Evolutionary conservation across 2,797 vertebrate genomes (phyloP).

Genomic region (Rhincodon typus): DNA sequence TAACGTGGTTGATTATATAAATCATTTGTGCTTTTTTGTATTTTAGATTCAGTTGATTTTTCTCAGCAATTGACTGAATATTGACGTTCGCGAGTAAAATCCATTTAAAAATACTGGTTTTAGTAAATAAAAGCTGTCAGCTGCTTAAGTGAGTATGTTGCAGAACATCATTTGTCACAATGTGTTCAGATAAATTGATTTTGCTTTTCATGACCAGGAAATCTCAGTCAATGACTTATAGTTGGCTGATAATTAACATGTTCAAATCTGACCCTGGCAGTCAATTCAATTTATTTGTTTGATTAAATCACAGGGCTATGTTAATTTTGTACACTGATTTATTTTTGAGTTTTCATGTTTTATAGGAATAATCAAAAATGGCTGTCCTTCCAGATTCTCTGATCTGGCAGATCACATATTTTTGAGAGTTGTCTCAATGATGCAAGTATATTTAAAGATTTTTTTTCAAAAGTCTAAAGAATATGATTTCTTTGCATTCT

Average conservation of each 20-base stretch:
- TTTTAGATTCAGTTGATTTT: background rate
- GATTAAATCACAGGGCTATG: background rate
- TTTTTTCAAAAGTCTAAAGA: background rate
- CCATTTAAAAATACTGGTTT: conserved; percentile 43
- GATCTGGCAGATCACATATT: too few relatives aligned
- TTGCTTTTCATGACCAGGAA: background rate
- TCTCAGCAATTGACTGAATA: conserved; percentile 41
- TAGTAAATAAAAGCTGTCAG: conserved; percentile 47
- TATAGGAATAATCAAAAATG: background rate
- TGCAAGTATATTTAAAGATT: background rate
- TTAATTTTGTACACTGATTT: background rate
- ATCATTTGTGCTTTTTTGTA: background rate
- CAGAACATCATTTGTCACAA: conserved; percentile 7
- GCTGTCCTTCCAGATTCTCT: background rate
- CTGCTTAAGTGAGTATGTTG: conserved; percentile 39
- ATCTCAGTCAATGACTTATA: background rate
- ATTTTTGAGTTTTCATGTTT: conserved; percentile 10
- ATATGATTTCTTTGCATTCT: background rate
- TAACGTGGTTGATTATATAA: background rate
- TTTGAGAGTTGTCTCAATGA: background rate
- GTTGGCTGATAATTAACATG: background rate
- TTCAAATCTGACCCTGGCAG: background rate
- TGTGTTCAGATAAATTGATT: background rate
- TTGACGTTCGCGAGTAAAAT: conserved; percentile 44
- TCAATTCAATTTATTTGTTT: background rate